Conservation (phyloP, 2,113 vertebrate species). For the Thunnus thynnus region DNA sequence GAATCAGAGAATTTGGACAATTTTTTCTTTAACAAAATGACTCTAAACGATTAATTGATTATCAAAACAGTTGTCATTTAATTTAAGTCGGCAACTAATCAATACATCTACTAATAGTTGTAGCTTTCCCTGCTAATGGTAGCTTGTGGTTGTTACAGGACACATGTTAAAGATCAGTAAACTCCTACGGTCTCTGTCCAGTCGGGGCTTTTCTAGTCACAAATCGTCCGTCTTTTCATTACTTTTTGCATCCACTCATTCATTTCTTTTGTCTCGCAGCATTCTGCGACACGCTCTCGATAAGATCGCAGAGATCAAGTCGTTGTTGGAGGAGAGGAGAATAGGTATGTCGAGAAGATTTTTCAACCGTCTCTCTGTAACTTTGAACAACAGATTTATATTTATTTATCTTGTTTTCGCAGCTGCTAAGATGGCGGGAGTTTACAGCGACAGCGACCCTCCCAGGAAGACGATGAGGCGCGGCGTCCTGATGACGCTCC, state of each 20-base stretch:
- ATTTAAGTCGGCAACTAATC: no score
- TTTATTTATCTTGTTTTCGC: background rate
- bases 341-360: constrained; percentile 85
- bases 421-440: constrained; percentile 92
- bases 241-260: background rate
- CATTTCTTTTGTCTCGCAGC: constrained; percentile 70
- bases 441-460: constrained; percentile 91
- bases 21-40: no score
- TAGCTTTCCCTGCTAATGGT: no score
- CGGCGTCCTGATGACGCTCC: constrained; percentile 93
- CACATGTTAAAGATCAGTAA: no score
- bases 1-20: no score
- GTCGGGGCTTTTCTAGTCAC: no score
- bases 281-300: constrained; percentile 92
- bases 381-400: background rate
- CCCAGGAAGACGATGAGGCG: constrained; percentile 94
- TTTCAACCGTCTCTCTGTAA: background rate
- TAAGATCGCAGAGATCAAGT: constrained; percentile 95
- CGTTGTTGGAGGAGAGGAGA: constrained; percentile 90
- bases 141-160: no score
- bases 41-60: no score
- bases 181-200: no score
- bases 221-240: no score
- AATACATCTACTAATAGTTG: no score
- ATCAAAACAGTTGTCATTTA: no score